Conservation (phyloP, 2,113 vertebrate genomes). For the Vombatus ursinus region DNA sequence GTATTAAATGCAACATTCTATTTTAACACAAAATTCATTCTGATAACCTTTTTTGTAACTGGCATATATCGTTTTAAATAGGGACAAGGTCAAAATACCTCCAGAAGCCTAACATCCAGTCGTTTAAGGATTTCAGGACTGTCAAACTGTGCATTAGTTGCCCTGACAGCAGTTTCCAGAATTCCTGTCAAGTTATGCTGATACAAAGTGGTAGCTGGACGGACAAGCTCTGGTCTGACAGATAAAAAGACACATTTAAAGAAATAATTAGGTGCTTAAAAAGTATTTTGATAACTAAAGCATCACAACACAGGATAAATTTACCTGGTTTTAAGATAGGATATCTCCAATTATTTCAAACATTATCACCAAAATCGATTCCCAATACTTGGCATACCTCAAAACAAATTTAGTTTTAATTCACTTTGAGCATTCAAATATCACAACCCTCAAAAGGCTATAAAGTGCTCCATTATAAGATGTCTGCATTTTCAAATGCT, state of each 20-base stretch:
- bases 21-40: background rate
- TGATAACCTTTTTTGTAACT: background rate
- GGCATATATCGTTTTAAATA: background rate
- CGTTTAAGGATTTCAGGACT: conserved; percentile 96
- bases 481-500: background rate
- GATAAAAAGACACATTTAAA: conserved; percentile 45
- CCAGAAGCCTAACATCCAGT: conserved; percentile 95
- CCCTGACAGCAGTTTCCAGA: conserved; percentile 95
- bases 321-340: background rate
- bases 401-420: conserved; percentile 10
- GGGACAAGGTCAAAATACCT: conserved; percentile 83
- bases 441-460: background rate
- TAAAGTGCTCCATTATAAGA: accelerated
- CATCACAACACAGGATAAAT: background rate
- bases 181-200: conserved; percentile 99
- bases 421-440: background rate
- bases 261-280: conserved; percentile 33
- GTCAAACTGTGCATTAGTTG: conserved; percentile 98
- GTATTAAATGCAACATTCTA: background rate
- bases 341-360: background rate
- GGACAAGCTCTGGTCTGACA: conserved; percentile 93
- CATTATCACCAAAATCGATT: background rate
- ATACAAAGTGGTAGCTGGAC: conserved; percentile 96
- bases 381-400: background rate
- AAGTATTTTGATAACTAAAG: background rate